Evolutionary conservation across 2,797 vertebrate species (phyloP).

Genomic region (Artibeus jamaicensis): DNA sequence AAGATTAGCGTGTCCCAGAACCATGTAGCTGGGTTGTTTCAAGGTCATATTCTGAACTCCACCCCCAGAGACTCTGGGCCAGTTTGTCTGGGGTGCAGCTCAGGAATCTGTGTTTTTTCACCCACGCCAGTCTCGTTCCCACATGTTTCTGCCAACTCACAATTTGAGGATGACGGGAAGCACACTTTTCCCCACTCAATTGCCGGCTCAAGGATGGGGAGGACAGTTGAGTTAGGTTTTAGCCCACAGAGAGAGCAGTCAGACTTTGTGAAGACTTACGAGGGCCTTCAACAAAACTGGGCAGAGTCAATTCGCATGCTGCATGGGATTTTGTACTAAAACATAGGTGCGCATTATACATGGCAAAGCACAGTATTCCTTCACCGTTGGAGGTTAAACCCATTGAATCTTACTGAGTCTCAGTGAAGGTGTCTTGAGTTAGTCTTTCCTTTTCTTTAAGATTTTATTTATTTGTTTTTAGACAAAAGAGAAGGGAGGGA

Average conservation of each 20-base stretch:
- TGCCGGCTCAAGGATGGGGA: not conserved
- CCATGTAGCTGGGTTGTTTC: not conserved
- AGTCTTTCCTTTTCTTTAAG: too few relatives aligned
- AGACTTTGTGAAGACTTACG: not conserved
- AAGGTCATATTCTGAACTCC: not conserved
- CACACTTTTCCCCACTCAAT: not conserved
- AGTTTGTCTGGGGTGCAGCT: not conserved
- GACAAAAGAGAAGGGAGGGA: too few relatives aligned
- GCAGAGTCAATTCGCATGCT: not conserved
- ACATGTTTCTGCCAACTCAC: not conserved
- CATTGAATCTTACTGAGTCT: not conserved
- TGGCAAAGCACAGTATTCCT: not conserved
- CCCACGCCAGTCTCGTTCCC: not conserved
- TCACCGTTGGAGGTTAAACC: not conserved
- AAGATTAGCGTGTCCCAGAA: not conserved
- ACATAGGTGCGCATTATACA: too few relatives aligned
- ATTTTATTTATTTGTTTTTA: too few relatives aligned
- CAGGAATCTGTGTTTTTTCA: not conserved
- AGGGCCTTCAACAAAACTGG: not conserved
- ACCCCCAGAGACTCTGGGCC: not conserved
- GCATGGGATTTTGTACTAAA: too few relatives aligned
- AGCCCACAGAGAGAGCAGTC: not conserved
- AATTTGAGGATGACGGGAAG: not conserved
- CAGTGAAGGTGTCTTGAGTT: not conserved
- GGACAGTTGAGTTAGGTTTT: not conserved